These are phyloP conservation scores for Holcopasites calliopsidis DNA, from an alignment of 1,140 invertebrate genomes.

Conservation along the genomic window DNA sequence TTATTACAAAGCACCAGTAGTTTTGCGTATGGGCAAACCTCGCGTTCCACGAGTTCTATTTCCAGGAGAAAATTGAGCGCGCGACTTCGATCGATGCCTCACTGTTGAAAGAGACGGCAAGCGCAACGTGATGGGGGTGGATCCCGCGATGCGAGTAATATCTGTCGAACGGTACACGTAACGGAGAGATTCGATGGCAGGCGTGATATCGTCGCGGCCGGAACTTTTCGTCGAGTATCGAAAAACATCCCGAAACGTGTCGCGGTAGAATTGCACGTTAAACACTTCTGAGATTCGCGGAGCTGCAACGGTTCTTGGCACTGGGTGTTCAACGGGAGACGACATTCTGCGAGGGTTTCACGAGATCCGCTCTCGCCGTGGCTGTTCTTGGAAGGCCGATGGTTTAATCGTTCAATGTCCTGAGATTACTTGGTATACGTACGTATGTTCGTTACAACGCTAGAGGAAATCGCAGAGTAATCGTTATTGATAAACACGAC, in stretches of 20 bases:
- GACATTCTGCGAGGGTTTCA: conserved; percentile 1
- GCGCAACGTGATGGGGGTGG: background rate
- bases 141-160: background rate
- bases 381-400: background rate
- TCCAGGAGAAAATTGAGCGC: background rate
- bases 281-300: conserved; percentile 43
- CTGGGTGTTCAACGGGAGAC: conserved; percentile 13
- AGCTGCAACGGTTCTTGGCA: conserved; percentile 22
- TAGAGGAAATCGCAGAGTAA: conserved; percentile 25
- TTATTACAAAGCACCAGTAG: no score
- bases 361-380: background rate
- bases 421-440: conserved; percentile 44
- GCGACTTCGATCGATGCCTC: background rate
- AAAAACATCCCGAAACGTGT: no score
- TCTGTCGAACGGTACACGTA: no score
- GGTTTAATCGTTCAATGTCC: conserved; percentile 35
- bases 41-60: conserved; percentile 8
- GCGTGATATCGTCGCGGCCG: background rate
- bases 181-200: no score
- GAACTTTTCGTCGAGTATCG: background rate
- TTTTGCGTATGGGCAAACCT: background rate
- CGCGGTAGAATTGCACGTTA: conserved; percentile 13
- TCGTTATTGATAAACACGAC: conserved; percentile 5
- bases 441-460: conserved; percentile 23
- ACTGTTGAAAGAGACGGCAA: background rate